A percentile compares a stretch with the other conserved stretches of the same genome.
phyloP scores from a whole-genome alignment of 2,888 invertebrate species.

The Callyntrura guangdongensis region DNA sequence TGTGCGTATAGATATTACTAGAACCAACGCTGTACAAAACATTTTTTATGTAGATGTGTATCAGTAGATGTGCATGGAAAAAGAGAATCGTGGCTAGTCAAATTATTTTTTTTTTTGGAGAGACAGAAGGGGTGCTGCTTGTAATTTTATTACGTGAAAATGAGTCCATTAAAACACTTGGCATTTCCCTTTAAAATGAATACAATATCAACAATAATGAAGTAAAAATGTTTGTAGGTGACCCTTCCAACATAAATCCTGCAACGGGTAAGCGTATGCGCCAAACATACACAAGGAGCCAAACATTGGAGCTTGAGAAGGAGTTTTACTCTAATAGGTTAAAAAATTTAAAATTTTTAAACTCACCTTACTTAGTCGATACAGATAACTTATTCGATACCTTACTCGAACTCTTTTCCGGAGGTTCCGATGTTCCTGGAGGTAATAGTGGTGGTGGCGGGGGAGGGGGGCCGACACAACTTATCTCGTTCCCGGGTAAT shows the following conservation, averaged over 20 bases:
- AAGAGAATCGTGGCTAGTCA: not conserved
- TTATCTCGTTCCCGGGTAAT: constrained; percentile 63
- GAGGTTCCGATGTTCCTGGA: no score
- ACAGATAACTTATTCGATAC: no score
- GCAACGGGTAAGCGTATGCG: constrained; percentile 86
- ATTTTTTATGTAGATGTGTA: constrained; percentile 32
- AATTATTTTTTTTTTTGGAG: not conserved
- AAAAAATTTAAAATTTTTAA: no score
- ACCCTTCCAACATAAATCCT: constrained; percentile 71
- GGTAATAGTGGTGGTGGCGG: not conserved
- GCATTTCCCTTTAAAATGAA: not conserved
- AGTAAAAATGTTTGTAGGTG: constrained; percentile 57
- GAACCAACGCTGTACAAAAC: no score
- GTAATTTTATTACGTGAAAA: constrained; percentile 39
- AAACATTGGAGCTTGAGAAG: constrained; percentile 86
- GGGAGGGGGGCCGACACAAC: not conserved
- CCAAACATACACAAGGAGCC: constrained; percentile 86
- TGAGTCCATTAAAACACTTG: constrained; percentile 41
- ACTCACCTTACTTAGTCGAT: no score
- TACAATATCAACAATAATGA: constrained; percentile 11
- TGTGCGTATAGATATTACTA: no score
- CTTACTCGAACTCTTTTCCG: no score
- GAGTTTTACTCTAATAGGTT: no score
- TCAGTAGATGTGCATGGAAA: not conserved
- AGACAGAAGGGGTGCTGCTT: not conserved